Base-by-base conservation (phyloP, 2,888 invertebrate species). In the Nemoura dubitans region DNA sequence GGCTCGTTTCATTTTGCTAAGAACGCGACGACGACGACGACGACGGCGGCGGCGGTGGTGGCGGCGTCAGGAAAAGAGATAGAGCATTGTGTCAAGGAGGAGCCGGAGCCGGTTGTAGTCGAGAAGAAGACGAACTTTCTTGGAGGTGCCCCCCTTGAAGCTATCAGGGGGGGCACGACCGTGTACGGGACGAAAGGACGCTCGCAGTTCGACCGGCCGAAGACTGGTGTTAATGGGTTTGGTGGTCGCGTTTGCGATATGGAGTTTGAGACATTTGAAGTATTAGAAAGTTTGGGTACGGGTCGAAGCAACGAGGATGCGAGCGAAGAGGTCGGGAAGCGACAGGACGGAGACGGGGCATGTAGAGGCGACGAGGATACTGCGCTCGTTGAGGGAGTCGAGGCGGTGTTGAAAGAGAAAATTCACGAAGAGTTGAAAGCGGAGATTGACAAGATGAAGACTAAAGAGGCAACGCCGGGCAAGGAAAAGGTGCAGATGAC, bases 231-330 rank as follows among this genome's bases (percentile, higher is more conserved):
- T n/a, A 59, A 36, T 29, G 83, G 76, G n/a, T 43, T 29, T 30
- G 36, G 83, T 16, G 80, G n/a, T 42, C 81, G 77, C 3, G 59
- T 28, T 26, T 76, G 86, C 78, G 96, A 97, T 89, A 97, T 97
- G 94, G 96, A 97, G 89, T 97, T 97, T 89, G 97, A 97, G 91
- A 95, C 95, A 89, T 96, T 95, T 89, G 95, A 96, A 92, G 94
- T 96, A 86, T 93, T 86, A n/a, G 88, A 86, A 83, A 86, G 76
- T 14, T 59, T 80, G 10, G 21, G 29, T 3, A 16, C 59, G 59
- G 3, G 14, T 10, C 10, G 59, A 59, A 21, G 14, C 14, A 14
- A 59, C 21, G 59, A 21, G 21, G 59, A 1, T 7, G 59, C 59
- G 81, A 27, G 21, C 81, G 29, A 81, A 29, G 81, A 29, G 10